Percentiles rank a stretch among this genome's conserved stretches.
Evolutionary conservation across 2,888 invertebrate genomes (phyloP).

Genomic region (Diarsia dahlii): DNA sequence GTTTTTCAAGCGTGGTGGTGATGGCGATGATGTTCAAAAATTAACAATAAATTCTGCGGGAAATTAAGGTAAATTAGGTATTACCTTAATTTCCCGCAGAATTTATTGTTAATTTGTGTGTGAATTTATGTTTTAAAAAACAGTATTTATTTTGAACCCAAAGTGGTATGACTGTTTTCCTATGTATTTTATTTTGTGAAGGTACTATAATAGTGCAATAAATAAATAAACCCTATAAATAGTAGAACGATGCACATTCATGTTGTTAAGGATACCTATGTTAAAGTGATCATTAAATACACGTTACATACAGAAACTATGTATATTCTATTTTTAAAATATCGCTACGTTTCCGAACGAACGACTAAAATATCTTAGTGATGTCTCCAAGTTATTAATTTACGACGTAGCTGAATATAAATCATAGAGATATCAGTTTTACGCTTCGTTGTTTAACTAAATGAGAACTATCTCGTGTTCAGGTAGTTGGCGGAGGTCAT

Average conservation of each 20-base stretch:
- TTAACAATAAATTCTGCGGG: too few species aligned
- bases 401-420: conserved; percentile 48
- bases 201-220: neutral
- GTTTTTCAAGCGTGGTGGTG: neutral
- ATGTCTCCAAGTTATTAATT: conserved; percentile 51
- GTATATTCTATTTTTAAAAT: conserved; percentile 3
- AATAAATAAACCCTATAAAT: neutral
- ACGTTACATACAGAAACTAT: neutral
- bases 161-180: neutral
- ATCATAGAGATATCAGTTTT: conserved; percentile 64
- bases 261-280: neutral
- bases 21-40: neutral
- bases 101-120: too few species aligned
- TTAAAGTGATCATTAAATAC: neutral
- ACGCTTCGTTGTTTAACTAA: conserved; percentile 65
- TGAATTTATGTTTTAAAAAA: neutral
- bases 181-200: neutral
- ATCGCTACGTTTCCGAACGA: conserved; percentile 19
- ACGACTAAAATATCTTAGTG: conserved; percentile 42
- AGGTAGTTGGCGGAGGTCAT: conserved; percentile 63
- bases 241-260: neutral
- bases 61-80: too few species aligned
- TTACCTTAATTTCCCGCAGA: neutral
- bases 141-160: neutral
- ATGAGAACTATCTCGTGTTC: conserved; percentile 66